Base-by-base conservation (phyloP, 2,797 vertebrate species). In the Pogoniulus pusillus region DNA sequence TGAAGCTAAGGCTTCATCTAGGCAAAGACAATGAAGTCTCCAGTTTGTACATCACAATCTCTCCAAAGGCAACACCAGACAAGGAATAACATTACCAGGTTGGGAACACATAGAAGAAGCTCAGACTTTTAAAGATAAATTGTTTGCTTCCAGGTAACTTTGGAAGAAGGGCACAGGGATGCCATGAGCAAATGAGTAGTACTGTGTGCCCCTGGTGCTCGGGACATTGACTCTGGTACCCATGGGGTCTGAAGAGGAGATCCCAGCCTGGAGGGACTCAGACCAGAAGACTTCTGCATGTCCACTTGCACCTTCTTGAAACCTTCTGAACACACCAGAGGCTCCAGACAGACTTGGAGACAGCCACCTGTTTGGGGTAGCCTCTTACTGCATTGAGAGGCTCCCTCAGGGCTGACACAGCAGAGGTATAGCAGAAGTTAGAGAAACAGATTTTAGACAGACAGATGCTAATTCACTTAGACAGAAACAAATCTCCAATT, bases 401-500 rank as follows among this genome's bases (percentile, higher is more conserved):
- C 49, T 91, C 74, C 91, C 64, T 73, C 49, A 7, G 0, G 66
- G 76, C 94, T 91, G 93, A 91, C 32, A 3, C 45, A 32, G 77
- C 89, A 82, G 80, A 94, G 89, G 73, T 78, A 57, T 91, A 85
- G 82, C 43, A 91, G 72, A 94, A 89, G 30, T 15, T 64, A 37
- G 43, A 63, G 76, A 83, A 94, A 78, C 27, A 73, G 83, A 63
- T 75, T 91, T 94, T 8, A 62, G 82, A 85, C 85, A 91, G 34
- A 89, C 85, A 89, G 89, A 64, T 1, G 8, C 63, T 91, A 89
- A 92, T 70, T 94, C 85, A 73, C 73, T 89, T 84, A 77, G 71
- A 66, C 86, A 87, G 92, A 91, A 96, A 94, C 89, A 94, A 94
- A 92, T 81, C 82, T 81, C 74, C 77, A 49, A 71, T 94, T 95